A percentile compares a stretch with the other conserved stretches of the same genome.
Evolutionary conservation across 30 jellyfish, hydroid and myxozoan species (phyloP).

Genomic region (Aurelia aurita): DNA sequence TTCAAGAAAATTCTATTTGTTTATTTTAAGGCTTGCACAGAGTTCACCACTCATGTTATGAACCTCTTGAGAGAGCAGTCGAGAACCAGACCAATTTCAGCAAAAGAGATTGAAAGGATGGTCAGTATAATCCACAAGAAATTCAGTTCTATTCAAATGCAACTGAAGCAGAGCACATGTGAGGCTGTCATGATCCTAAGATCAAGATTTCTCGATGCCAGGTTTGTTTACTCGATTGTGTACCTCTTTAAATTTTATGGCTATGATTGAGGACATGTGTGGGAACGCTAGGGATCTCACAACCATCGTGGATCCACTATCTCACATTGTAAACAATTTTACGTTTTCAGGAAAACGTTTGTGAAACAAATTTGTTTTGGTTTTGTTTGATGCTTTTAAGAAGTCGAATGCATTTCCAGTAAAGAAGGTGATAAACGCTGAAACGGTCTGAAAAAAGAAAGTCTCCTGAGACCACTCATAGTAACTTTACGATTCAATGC

Average conservation of each 20-base stretch:
- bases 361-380: not conserved
- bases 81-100: slow-evolving; percentile 93
- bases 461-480: no score
- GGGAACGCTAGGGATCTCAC: no score
- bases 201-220: slow-evolving; percentile 98
- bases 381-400: no score
- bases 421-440: not conserved
- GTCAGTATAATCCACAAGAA: slow-evolving; percentile 92
- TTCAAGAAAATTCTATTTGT: not conserved
- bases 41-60: slow-evolving; percentile 99
- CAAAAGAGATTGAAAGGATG: slow-evolving; percentile 95
- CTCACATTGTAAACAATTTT: no score
- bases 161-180: slow-evolving; percentile 96
- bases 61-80: slow-evolving; percentile 95
- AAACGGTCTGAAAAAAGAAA: no score
- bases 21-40: slow-evolving; percentile 88
- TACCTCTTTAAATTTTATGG: not conserved
- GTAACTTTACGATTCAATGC: no score
- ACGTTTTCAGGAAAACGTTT: not conserved
- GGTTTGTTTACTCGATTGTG: slow-evolving; percentile 41
- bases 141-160: slow-evolving; percentile 97
- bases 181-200: slow-evolving; percentile 98
- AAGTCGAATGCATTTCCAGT: no score
- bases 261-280: no score
- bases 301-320: no score